These are phyloP conservation scores for Gymnoscopelus braueri DNA, from an alignment of 2,797 vertebrate species.

Conservation along the genomic window DNA sequence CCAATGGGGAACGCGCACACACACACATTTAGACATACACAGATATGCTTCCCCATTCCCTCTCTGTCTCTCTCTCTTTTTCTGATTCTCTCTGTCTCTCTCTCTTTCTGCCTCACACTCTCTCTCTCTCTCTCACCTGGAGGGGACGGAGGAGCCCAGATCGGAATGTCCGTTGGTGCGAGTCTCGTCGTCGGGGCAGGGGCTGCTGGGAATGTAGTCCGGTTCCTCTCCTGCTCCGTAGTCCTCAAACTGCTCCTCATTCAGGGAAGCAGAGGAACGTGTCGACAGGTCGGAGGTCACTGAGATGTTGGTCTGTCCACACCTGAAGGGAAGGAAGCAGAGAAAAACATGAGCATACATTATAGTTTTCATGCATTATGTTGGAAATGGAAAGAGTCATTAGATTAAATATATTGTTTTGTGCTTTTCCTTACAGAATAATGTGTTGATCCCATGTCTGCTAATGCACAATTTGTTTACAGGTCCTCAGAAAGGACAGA, in stretches of 20 bases:
- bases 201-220: slow-evolving; percentile 92
- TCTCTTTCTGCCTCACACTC: neutral
- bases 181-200: slow-evolving; percentile 90
- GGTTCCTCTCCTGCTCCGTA: slow-evolving; percentile 94
- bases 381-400: no score
- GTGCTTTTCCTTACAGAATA: no score
- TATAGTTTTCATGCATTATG: no score
- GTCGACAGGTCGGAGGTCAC: slow-evolving; percentile 91
- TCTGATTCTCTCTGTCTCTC: neutral
- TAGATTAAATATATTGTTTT: no score
- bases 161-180: slow-evolving; percentile 92
- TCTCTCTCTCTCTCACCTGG: slow-evolving; percentile 81
- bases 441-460: no score
- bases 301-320: slow-evolving; percentile 83
- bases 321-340: slow-evolving; percentile 71
- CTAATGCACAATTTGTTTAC: no score
- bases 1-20: no score
- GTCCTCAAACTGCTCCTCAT: slow-evolving; percentile 98
- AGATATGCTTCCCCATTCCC: neutral
- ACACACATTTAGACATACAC: neutral
- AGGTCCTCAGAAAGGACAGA: no score
- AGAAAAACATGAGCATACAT: neutral
- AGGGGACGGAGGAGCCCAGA: slow-evolving; percentile 94
- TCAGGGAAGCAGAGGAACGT: slow-evolving; percentile 90
- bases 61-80: neutral